Percentiles rank a stretch among this genome's conserved stretches.
Conservation (phyloP, 2,888 invertebrate species). For the Cyclophora punctaria region DNA sequence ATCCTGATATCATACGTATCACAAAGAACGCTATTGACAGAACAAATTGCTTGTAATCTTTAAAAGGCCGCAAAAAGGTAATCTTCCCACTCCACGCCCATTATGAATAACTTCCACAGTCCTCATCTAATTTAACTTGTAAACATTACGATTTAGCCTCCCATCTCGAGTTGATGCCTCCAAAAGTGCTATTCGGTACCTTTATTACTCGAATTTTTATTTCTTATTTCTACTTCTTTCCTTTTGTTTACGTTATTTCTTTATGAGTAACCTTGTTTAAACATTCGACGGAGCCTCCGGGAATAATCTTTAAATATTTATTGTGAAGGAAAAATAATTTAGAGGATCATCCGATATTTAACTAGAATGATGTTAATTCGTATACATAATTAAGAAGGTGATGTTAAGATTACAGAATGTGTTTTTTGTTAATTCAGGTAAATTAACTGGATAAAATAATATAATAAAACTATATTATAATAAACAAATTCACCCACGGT, state of each 20-base stretch:
- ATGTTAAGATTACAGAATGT: too few species aligned
- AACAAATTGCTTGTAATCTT: conserved; percentile 57
- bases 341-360: too few species aligned
- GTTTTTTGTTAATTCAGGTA: too few species aligned
- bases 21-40: conserved; percentile 10
- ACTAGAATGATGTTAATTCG: too few species aligned
- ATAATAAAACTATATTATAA: too few species aligned
- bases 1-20: too few species aligned
- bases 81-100: conserved; percentile 33
- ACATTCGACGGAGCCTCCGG: too few species aligned
- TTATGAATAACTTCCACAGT: conserved; percentile 59
- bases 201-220: conserved; percentile 53
- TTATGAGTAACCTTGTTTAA: conserved; percentile 39
- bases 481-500: too few species aligned
- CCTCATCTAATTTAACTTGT: conserved; percentile 69
- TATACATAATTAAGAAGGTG: too few species aligned
- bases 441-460: too few species aligned
- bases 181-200: conserved; percentile 57
- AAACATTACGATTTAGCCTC: conserved; percentile 66
- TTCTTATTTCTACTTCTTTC: conserved; percentile 38
- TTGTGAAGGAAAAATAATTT: too few species aligned
- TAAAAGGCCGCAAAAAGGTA: conserved; percentile 47
- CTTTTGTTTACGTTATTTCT: conserved; percentile 50
- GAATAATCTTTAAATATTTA: too few species aligned
- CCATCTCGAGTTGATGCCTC: conserved; percentile 60